Base-by-base conservation (phyloP, 2,888 invertebrate species). In the Ceratothoa steindachneri region DNA sequence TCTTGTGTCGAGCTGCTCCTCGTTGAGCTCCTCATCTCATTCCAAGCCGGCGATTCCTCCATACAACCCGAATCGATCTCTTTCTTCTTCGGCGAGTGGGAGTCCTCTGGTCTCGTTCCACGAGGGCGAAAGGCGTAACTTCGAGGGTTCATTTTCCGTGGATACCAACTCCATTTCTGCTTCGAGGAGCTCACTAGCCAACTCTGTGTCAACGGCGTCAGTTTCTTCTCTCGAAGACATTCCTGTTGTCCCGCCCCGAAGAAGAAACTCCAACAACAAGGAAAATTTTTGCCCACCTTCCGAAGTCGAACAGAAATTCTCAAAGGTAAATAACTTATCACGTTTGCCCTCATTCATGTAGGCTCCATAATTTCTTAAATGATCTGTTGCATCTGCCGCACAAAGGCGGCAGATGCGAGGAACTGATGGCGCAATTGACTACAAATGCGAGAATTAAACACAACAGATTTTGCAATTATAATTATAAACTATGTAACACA, bases 191-290 rank as follows among this genome's bases (percentile, higher is more conserved):
- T 60, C 60, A 22, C 60, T 60, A 1, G 27, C 12, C 24, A n/a
- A 72, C n/a, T 52, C 74, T 15, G 65, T 30, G 28, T 73, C 72
- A 22, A 65, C 70, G 9, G 51, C 73, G n/a, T 74, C 74, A 27
- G 68, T 66, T 5, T 66, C 74, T 5, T 71, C 69, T 3, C 67
- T 55, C 0, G 78, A 69, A 60, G 77, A 83, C 73, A 82, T 84
- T 1, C 88, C 88, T 27, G 83, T 85, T 70, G 87, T 87, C 0
- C 88, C 88, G 29, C 88, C 88, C 7, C 84, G 88, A 67, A 85
- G 87, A 74, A 85, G 86, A 66, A 86, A 85, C 74, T 74, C 84
- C 41, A 84, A 84, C 41, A 85, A 85, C 81, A 85, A 85, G 80
- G 86, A 86, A 80, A 86, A 86, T 73, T 72, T 75, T 55, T 76